Conservation (phyloP, 92 coral and sea anemone genomes). For the Actinernus sp. region DNA sequence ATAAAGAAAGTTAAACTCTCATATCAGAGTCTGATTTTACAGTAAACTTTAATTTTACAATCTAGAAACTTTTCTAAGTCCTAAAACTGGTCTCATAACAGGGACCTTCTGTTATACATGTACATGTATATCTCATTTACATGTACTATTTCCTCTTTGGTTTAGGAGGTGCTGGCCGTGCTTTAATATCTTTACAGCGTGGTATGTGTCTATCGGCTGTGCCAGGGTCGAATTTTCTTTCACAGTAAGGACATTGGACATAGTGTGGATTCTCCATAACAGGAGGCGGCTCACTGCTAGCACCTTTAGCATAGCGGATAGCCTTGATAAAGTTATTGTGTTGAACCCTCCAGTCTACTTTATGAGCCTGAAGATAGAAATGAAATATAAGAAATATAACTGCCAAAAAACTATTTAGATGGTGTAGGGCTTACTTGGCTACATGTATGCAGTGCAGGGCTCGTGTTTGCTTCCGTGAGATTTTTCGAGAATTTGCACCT, state of each 20-base stretch:
- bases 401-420: no score
- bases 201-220: constrained; percentile 97
- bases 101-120: no score
- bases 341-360: constrained; percentile 85
- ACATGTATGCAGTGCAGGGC: not conserved
- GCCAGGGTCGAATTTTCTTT: constrained; percentile 86
- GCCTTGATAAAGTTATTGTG: constrained; percentile 87
- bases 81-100: no score
- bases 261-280: constrained; percentile 93
- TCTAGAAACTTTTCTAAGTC: no score
- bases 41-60: no score
- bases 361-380: constrained; percentile 65
- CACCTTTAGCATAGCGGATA: constrained; percentile 95
- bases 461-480: not conserved
- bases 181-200: constrained; percentile 92
- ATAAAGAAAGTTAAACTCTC: no score
- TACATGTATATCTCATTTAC: no score
- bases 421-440: no score
- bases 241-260: constrained; percentile 91
- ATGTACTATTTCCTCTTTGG: constrained; percentile 38
- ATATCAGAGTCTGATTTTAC: no score
- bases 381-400: not conserved
- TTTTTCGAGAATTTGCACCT: no score
- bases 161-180: constrained; percentile 76
- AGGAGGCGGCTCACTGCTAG: constrained; percentile 71